phyloP scores from a whole-genome alignment of 2,888 invertebrate genomes.

The Melitaea athalia region DNA sequence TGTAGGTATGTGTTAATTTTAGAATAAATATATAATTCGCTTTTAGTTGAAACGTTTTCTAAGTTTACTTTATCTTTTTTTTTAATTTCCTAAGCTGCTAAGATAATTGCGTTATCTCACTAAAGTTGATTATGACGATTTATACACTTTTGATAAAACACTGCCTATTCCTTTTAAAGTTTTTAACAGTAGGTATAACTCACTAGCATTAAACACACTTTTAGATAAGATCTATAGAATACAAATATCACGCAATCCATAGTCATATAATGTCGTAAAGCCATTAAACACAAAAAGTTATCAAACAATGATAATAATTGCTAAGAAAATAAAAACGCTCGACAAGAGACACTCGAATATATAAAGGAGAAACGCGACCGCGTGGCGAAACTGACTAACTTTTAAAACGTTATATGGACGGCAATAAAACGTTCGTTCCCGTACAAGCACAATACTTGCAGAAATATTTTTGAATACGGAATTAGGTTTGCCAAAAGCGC shows the following conservation, averaged over 20 bases:
- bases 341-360: constrained; percentile 52
- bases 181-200: background rate
- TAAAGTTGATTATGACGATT: no score
- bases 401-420: constrained; percentile 81
- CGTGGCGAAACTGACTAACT: constrained; percentile 75
- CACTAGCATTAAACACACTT: constrained; percentile 5
- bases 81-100: no score
- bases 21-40: no score
- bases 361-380: constrained; percentile 57
- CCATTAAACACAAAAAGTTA: constrained; percentile 58
- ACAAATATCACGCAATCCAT: constrained; percentile 41
- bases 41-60: no score
- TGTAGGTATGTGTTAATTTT: no score
- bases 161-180: background rate
- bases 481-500: constrained; percentile 82
- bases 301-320: constrained; percentile 77
- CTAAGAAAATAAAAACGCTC: constrained; percentile 55
- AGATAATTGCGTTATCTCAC: no score
- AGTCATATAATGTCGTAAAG: constrained; percentile 50
- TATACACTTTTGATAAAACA: no score
- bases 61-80: no score
- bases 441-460: constrained; percentile 81
- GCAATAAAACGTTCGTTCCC: constrained; percentile 79
- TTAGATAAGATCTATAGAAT: constrained; percentile 13
- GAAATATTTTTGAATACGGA: constrained; percentile 83